Evolutionary conservation across 2,797 vertebrate genomes (phyloP).

Genomic region (Pteropus rufus): DNA sequence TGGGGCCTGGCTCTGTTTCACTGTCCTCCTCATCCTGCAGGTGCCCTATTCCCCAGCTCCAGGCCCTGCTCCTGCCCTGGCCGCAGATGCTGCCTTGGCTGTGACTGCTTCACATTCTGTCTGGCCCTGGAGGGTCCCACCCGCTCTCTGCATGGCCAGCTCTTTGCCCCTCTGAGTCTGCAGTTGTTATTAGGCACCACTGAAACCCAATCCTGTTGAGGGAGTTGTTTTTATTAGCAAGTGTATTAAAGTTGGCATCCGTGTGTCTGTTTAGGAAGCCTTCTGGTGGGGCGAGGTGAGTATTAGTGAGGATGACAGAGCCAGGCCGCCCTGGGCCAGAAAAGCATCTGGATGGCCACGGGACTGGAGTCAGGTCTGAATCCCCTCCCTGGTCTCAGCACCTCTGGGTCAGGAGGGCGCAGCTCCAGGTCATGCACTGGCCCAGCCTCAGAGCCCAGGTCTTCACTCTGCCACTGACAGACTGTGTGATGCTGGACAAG

Average conservation of each 20-base stretch:
- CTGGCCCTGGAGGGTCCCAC: not conserved
- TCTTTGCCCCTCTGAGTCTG: not conserved
- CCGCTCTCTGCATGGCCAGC: not conserved
- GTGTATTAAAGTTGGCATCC: not conserved
- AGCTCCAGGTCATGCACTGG: rapidly evolving
- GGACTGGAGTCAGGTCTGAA: rapidly evolving
- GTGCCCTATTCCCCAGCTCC: not conserved
- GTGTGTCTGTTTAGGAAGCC: conserved; percentile 36
- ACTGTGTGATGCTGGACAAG: not conserved
- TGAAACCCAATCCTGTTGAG: not conserved
- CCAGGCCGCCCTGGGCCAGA: not conserved
- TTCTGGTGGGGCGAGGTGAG: not conserved
- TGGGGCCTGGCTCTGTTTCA: not conserved
- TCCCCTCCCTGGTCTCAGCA: not conserved
- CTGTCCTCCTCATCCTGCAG: not conserved
- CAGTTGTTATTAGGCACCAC: conserved; percentile 24
- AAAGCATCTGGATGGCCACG: rapidly evolving
- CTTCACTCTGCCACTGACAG: rapidly evolving
- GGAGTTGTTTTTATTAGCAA: conserved; percentile 42
- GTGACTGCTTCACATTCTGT: not conserved
- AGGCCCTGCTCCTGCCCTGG: not conserved
- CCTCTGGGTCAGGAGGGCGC: not conserved
- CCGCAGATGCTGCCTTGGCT: not conserved
- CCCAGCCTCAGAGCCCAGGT: not conserved
- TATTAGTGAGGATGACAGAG: not conserved